Evolutionary conservation across 2,888 invertebrate genomes (phyloP).

Genomic region (Acrobasis suavella): DNA sequence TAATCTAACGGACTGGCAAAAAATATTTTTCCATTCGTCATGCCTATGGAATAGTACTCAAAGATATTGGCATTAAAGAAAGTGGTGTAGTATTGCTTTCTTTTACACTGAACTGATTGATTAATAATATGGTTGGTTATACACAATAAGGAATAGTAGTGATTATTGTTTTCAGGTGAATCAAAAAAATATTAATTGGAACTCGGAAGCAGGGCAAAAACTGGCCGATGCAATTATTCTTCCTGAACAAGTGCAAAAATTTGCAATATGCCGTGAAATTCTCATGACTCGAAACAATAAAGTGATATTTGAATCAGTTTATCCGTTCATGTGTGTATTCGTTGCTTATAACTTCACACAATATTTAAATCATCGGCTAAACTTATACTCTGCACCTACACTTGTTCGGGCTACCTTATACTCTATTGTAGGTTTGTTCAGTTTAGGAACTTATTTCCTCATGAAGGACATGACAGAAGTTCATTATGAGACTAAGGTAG

Average conservation of each 20-base stretch:
- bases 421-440: slow-evolving; percentile 79
- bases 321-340: slow-evolving; percentile 73
- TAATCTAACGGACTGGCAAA: too few relatives aligned
- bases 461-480: slow-evolving; percentile 85
- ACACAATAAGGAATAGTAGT: neutral
- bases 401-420: slow-evolving; percentile 76
- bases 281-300: slow-evolving; percentile 83
- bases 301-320: slow-evolving; percentile 80
- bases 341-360: slow-evolving; percentile 77
- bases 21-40: too few relatives aligned
- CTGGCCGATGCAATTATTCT: slow-evolving; percentile 86
- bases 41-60: too few relatives aligned
- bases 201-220: slow-evolving; percentile 82
- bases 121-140: too few relatives aligned
- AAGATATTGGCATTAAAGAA: too few relatives aligned
- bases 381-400: slow-evolving; percentile 80
- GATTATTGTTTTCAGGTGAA: slow-evolving; percentile 75
- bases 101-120: too few relatives aligned
- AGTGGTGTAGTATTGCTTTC: too few relatives aligned
- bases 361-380: slow-evolving; percentile 76
- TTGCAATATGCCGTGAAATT: slow-evolving; percentile 90
- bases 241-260: slow-evolving; percentile 90
- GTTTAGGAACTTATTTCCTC: slow-evolving; percentile 83
- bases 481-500: slow-evolving; percentile 84
- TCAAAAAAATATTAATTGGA: slow-evolving; percentile 85